Conservation (phyloP, 2,113 vertebrate species). For the Prunella himalayana region DNA sequence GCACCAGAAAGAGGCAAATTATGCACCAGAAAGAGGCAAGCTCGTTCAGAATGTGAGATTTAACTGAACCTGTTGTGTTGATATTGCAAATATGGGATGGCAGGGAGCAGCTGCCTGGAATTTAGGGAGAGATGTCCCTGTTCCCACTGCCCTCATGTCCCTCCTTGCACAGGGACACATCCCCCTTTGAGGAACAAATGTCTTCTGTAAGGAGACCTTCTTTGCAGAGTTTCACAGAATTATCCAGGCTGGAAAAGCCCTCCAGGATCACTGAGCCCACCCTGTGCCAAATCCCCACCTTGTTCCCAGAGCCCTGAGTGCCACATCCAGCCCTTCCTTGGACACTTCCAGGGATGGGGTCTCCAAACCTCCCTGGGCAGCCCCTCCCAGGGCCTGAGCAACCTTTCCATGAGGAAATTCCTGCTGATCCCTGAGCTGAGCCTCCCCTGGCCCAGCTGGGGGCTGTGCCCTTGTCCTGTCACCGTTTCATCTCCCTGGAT, state of each 20-base stretch:
- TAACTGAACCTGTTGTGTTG: background rate
- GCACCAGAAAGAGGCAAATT: background rate
- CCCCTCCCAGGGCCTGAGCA: background rate
- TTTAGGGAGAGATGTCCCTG: background rate
- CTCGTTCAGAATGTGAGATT: background rate
- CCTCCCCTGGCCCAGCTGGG: background rate
- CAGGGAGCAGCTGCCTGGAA: background rate
- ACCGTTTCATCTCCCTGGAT: accelerated
- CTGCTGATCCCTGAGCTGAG: background rate
- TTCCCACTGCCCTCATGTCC: background rate
- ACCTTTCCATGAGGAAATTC: background rate
- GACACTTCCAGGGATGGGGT: background rate
- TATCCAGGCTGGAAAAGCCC: background rate
- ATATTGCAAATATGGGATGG: background rate
- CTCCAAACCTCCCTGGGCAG: background rate
- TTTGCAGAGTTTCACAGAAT: background rate
- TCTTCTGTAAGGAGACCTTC: background rate
- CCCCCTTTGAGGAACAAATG: background rate
- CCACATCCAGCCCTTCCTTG: accelerated
- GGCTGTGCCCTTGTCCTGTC: background rate
- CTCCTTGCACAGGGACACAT: background rate
- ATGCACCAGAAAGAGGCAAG: background rate
- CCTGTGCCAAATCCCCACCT: accelerated
- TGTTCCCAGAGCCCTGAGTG: background rate
- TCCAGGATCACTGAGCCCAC: accelerated